phyloP scores from a whole-genome alignment of 2,797 vertebrate genomes.

The Peromyscus nudipes region DNA sequence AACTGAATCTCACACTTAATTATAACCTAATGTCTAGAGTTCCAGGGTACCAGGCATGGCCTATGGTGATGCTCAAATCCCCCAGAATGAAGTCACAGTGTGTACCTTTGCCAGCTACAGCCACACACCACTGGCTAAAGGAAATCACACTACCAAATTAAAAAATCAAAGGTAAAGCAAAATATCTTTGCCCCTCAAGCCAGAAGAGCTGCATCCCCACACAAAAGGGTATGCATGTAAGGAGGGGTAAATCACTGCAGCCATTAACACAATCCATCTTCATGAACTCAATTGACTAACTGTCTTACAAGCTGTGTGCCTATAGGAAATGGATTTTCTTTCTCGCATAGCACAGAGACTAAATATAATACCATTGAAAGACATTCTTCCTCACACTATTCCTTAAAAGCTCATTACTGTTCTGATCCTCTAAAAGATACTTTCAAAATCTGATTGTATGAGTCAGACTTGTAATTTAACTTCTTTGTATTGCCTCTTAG shows the following conservation, averaged over 20 bases:
- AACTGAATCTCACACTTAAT: not conserved
- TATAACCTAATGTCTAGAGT: not conserved
- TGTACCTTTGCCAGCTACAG: not conserved
- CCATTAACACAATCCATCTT: not conserved
- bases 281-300: not conserved
- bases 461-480: not conserved
- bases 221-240: not conserved
- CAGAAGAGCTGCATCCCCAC: not conserved
- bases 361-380: not conserved
- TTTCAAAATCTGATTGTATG: constrained; percentile 40
- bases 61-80: not conserved
- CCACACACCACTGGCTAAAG: not conserved
- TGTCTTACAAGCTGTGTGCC: not conserved
- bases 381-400: not conserved
- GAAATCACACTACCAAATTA: not conserved
- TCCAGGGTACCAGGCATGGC: not conserved
- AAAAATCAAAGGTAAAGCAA: not conserved
- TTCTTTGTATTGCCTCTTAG: constrained; percentile 31
- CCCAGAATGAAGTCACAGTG: not conserved
- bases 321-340: not conserved
- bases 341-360: not conserved
- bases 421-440: not conserved
- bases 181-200: not conserved
- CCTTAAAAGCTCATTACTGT: not conserved
- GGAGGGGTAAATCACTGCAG: not conserved